Percentiles rank a stretch among this genome's conserved stretches.
These are phyloP conservation scores for Butorides virescens DNA, from an alignment of 2,113 vertebrate genomes.

Conservation along the genomic window DNA sequence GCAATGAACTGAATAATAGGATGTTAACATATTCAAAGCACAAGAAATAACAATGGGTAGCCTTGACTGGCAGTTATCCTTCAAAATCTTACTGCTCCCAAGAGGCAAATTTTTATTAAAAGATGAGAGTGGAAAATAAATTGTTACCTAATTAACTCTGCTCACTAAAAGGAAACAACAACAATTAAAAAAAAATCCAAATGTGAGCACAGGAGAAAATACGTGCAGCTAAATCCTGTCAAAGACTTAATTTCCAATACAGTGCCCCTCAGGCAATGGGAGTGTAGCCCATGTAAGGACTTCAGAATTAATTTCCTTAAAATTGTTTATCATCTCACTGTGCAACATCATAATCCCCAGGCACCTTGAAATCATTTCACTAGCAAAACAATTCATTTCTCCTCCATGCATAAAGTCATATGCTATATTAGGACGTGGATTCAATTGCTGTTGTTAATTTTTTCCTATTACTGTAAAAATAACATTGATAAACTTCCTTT, in stretches of 20 bases:
- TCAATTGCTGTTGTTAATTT: background rate
- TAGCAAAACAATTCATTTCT: constrained; percentile 45
- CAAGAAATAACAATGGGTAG: constrained; percentile 34
- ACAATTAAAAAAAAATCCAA: background rate
- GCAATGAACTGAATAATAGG: constrained; percentile 23
- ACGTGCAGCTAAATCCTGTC: background rate
- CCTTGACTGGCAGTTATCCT: constrained; percentile 50
- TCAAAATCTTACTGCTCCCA: constrained; percentile 41
- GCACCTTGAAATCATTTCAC: constrained; percentile 26
- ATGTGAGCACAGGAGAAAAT: background rate
- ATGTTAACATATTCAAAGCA: constrained; percentile 30
- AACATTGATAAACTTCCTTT: background rate
- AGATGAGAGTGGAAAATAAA: constrained; percentile 37
- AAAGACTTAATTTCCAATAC: constrained; percentile 5
- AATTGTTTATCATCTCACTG: constrained; percentile 38
- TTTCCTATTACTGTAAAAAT: background rate
- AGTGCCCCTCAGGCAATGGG: background rate
- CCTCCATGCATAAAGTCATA: constrained; percentile 18
- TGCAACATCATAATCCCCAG: constrained; percentile 11
- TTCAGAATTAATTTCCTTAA: constrained; percentile 44
- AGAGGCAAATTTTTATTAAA: constrained; percentile 29
- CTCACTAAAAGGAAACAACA: constrained; percentile 22
- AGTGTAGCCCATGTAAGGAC: background rate
- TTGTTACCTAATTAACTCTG: constrained; percentile 21
- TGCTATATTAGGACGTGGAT: background rate